Evolutionary conservation across 2,113 vertebrate species (phyloP).

Genomic region (Craseonycteris thonglongyai): DNA sequence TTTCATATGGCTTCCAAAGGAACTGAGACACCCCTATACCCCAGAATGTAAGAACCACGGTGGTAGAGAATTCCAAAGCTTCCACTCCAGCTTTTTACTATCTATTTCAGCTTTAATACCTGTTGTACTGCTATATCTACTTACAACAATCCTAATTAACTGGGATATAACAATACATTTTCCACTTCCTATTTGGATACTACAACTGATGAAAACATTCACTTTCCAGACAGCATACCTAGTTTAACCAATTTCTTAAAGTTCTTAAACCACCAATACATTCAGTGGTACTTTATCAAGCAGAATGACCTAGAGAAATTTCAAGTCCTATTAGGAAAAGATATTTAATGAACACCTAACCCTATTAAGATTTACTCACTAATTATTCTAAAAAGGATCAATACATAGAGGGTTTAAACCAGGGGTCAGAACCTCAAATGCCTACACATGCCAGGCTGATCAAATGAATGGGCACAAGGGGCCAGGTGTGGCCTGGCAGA

Average conservation of each 20-base stretch:
- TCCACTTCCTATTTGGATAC: neutral
- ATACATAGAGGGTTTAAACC: neutral
- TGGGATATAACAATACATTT: neutral
- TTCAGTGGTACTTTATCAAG: neutral
- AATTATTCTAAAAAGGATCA: neutral
- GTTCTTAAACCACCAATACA: neutral
- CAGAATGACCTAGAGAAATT: neutral
- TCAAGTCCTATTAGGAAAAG: neutral
- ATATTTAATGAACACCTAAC: neutral
- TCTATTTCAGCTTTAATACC: neutral
- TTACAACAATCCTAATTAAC: neutral
- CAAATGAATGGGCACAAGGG: neutral
- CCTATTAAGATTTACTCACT: neutral
- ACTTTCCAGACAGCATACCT: neutral
- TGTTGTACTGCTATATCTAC: neutral
- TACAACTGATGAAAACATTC: neutral
- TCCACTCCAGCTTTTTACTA: neutral
- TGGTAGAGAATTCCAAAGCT: neutral
- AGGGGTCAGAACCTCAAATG: neutral
- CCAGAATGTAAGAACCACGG: neutral
- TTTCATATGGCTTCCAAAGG: neutral
- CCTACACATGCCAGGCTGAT: neutral
- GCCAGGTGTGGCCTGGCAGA: neutral
- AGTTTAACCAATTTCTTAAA: neutral
- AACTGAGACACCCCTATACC: neutral